Evolutionary conservation across 2,888 invertebrate species (phyloP), one percentile per base, ranked within the genome.

Genomic region (Papilio protenor): DNA sequence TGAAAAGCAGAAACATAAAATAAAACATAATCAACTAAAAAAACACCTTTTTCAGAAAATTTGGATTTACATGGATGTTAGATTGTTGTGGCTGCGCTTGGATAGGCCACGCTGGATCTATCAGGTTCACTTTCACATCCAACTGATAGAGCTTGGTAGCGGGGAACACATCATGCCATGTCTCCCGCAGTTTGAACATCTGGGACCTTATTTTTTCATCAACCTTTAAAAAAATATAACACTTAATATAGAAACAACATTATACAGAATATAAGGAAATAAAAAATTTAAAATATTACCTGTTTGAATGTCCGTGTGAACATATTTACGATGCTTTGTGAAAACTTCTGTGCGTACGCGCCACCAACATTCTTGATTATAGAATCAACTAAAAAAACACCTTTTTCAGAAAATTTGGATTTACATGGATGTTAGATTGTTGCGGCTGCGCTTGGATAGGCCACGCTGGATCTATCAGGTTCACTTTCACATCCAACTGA

Each of bases 61-160:
- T 98, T 79, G 99, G 99, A 96, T 99, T 99, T 82, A 99, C 97
- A 95, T 99, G 98, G 90, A 99, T 98, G 90, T 95, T 95, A 87
- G 95, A 87, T 84, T 95, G 94, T 75, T 95, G 95, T 45, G 95
- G 95, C 81, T 96, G 96, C 3, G 97, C 97, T 83, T 97, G 97
- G 77, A 99, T 97, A 6, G 99, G 99, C 99, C 99, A 99, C 16
- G 98, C 98, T 16, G 98, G 98, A 92, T 99, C 99, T 80, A 99
- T 96, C 82, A 96, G 95, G 86, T 97, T 96, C 72, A 99, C 98
- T 89, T 97, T 96, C 52, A 98, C 97, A 95, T 99, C 99, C 85
- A 99, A 95, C 64, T 97, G 96, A 91, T 98, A 98, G 81, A 99
- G 95, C 89, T 97, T 98, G 77, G 97, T 97, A 10, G 97, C 96